Percentiles rank a stretch among this genome's conserved stretches.
These are phyloP conservation scores for Chloropsis hardwickii DNA, from an alignment of 2,113 vertebrate genomes.

Conservation along the genomic window DNA sequence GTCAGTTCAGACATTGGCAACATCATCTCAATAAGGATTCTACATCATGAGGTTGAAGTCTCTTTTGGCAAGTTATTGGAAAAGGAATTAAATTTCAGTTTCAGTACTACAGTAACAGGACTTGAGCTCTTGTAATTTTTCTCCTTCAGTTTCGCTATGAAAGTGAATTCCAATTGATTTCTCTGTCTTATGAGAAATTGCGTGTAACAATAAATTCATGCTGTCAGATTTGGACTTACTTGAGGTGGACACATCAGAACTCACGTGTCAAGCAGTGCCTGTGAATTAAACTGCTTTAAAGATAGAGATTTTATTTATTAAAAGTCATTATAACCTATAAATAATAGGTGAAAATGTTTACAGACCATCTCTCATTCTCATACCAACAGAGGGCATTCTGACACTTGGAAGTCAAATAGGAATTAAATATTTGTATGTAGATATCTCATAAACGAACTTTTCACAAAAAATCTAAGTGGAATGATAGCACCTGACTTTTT, in stretches of 20 bases:
- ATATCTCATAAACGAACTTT: background rate
- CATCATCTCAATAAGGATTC: background rate
- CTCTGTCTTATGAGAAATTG: background rate
- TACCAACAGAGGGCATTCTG: background rate
- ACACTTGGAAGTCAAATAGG: background rate
- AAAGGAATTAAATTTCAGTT: background rate
- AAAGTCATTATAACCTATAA: background rate
- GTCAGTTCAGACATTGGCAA: background rate
- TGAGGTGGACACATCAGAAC: background rate
- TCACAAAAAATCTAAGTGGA: background rate
- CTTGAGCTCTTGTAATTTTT: background rate
- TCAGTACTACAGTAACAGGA: background rate
- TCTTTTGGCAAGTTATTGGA: background rate
- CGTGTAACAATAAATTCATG: background rate
- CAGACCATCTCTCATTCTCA: background rate
- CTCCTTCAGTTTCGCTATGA: background rate
- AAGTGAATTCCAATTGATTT: conserved; percentile 12
- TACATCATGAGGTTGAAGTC: background rate
- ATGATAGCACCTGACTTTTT: background rate
- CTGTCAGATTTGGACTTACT: background rate
- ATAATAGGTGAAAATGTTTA: background rate
- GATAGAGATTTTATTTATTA: background rate
- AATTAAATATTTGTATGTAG: background rate
- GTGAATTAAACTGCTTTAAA: background rate
- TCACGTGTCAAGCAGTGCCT: accelerated